phyloP scores from a whole-genome alignment of 1,140 invertebrate genomes.

The Calosoma granatense region DNA sequence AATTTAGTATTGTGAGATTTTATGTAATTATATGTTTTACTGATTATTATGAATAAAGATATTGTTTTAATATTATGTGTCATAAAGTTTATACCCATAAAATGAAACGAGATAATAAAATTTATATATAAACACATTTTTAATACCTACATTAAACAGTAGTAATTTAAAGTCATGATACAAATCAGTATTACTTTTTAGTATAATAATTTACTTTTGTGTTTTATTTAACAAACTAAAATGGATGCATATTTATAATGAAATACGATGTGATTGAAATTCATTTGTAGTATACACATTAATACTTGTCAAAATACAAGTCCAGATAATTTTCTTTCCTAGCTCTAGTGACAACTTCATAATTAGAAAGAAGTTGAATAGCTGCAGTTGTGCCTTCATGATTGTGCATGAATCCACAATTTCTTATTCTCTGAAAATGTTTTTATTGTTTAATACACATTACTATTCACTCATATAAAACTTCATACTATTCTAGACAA shows the following conservation, averaged over 20 bases:
- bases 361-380: conserved; percentile 15
- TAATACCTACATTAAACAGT: too few species aligned
- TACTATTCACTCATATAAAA: neutral
- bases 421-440: conserved; percentile 26
- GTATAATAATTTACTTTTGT: too few species aligned
- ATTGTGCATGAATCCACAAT: conserved; percentile 26
- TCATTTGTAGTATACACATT: neutral
- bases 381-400: conserved; percentile 26
- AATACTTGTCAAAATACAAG: conserved; percentile 19
- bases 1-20: too few species aligned
- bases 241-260: too few species aligned
- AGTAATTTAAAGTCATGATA: too few species aligned
- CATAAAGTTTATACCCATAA: neutral
- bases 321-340: conserved; percentile 26
- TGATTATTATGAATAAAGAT: neutral
- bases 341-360: conserved; percentile 23
- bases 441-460: neutral
- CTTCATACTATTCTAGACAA: neutral
- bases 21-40: neutral
- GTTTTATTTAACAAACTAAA: too few species aligned
- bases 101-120: neutral
- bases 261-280: too few species aligned
- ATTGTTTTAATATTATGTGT: neutral
- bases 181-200: too few species aligned
- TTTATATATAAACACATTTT: neutral